A percentile compares a stretch with the other conserved stretches of the same genome.
phyloP scores from a whole-genome alignment of 30 jellyfish, hydroid and myxozoan species.

The Calvadosia cruxmelitensis region DNA sequence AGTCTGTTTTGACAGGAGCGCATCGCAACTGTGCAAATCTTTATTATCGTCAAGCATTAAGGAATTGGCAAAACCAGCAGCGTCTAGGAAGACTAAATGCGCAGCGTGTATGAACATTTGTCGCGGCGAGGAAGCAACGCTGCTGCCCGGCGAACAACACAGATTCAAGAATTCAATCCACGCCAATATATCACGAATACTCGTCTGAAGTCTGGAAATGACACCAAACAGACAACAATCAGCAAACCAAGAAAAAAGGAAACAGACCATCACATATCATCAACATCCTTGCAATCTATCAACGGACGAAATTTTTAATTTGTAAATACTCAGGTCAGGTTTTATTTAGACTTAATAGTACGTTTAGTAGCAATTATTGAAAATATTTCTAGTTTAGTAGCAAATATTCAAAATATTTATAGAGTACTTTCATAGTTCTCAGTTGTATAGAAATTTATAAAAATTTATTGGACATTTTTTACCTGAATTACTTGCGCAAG shows the following conservation, averaged over 20 bases:
- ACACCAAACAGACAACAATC: not conserved
- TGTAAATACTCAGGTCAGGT: no score
- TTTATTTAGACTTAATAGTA: no score
- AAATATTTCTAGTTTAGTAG: no score
- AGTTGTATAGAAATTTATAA: no score
- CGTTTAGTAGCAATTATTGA: no score
- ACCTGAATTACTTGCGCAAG: no score
- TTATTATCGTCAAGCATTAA: not conserved
- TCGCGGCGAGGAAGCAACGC: conserved; percentile 21
- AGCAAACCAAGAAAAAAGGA: not conserved
- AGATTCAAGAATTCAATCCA: conserved; percentile 73
- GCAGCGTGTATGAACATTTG: conserved; percentile 75
- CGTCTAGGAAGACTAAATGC: conserved; percentile 64
- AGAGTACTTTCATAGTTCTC: no score
- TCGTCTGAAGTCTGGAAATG: conserved; percentile 32
- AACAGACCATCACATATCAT: not conserved
- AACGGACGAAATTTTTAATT: no score
- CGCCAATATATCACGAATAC: conserved; percentile 68
- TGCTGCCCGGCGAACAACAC: conserved; percentile 4
- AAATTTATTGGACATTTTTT: no score
- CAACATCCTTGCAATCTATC: no score
- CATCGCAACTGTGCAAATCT: not conserved
- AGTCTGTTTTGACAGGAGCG: not conserved
- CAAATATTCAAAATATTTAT: no score
- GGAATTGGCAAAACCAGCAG: conserved; percentile 66